Evolutionary conservation across 2,113 vertebrate species (phyloP).

Genomic region (Poeciliopsis prolifica): DNA sequence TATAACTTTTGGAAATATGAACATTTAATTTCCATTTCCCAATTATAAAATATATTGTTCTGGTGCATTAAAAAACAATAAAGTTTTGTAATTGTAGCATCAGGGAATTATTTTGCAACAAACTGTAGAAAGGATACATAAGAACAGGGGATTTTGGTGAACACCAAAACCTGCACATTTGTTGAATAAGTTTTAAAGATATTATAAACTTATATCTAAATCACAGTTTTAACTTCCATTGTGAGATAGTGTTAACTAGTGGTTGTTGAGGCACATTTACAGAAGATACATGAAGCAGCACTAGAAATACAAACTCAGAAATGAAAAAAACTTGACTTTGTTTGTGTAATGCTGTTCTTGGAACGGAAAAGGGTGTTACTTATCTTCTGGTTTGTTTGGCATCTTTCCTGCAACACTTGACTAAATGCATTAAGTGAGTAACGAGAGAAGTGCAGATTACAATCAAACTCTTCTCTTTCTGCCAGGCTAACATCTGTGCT

Average conservation of each 20-base stretch:
- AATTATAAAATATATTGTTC: neutral
- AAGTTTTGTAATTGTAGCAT: neutral
- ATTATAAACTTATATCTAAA: neutral
- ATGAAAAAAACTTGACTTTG: neutral
- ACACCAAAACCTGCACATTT: neutral
- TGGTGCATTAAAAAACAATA: neutral
- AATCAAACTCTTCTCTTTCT: constrained; percentile 61
- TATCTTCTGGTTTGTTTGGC: constrained; percentile 22
- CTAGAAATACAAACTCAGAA: neutral
- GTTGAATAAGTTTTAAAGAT: neutral
- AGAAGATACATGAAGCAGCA: neutral
- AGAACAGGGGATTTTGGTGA: no score
- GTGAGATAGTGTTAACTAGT: neutral
- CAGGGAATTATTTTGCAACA: neutral
- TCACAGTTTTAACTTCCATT: neutral
- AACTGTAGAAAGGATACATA: neutral
- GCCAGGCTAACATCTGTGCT: constrained; percentile 61
- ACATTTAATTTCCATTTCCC: neutral
- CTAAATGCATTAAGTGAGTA: constrained; percentile 51
- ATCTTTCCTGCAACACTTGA: constrained; percentile 47
- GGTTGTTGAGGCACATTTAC: neutral
- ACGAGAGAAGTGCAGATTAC: constrained; percentile 63
- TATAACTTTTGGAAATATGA: no score
- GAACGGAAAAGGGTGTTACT: neutral
- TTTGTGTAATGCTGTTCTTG: neutral